phyloP scores from a whole-genome alignment of 92 coral and sea anemone genomes.

The Isaurus tuberculatus region DNA sequence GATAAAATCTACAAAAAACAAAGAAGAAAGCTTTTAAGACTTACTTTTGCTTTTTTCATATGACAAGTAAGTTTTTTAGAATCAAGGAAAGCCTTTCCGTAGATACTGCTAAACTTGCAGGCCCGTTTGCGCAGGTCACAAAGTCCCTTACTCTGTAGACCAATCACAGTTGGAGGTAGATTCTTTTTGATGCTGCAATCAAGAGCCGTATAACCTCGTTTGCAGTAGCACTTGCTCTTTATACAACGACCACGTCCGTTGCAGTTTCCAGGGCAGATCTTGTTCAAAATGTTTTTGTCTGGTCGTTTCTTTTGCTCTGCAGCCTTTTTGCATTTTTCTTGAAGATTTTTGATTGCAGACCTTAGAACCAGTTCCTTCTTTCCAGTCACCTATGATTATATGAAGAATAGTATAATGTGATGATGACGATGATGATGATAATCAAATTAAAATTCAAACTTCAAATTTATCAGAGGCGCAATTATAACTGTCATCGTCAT shows the following conservation, averaged over 20 bases:
- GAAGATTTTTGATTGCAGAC: conserved; percentile 73
- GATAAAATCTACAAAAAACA: not conserved
- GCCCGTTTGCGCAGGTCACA: conserved; percentile 75
- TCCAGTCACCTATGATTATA: conserved; percentile 82
- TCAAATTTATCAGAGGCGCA: too few species aligned
- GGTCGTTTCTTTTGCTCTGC: conserved; percentile 69
- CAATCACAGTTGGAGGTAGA: conserved; percentile 68
- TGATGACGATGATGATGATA: too few species aligned
- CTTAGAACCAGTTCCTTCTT: conserved; percentile 64
- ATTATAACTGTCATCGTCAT: not conserved
- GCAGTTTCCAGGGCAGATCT: conserved; percentile 79
- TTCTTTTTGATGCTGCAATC: conserved; percentile 77
- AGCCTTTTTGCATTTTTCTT: conserved; percentile 75
- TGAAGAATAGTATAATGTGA: too few species aligned
- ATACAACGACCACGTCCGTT: conserved; percentile 77
- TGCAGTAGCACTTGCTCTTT: conserved; percentile 70
- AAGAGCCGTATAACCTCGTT: conserved; percentile 66
- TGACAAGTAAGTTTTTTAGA: conserved; percentile 74
- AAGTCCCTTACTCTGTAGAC: conserved; percentile 81
- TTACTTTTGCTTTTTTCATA: conserved; percentile 71
- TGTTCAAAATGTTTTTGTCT: conserved; percentile 50
- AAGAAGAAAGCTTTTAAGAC: not conserved
- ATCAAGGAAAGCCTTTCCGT: conserved; percentile 81
- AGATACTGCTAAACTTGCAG: conserved; percentile 75
- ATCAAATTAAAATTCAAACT: not conserved